Evolutionary conservation across 2,113 vertebrate genomes (phyloP).

Genomic region (Ondatra zibethicus): DNA sequence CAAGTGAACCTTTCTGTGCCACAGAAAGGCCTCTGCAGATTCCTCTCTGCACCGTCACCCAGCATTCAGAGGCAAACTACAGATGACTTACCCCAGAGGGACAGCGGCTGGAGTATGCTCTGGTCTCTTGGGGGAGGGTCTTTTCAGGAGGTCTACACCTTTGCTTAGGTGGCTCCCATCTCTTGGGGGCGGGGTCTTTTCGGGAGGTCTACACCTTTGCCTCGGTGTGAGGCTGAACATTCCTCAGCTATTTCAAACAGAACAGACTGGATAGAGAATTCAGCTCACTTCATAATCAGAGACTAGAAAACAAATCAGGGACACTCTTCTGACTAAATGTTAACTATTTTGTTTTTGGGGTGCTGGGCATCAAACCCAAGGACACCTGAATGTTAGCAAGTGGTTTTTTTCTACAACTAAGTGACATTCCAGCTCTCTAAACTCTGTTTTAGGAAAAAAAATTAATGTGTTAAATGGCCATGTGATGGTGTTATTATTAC

Average conservation of each 20-base stretch:
- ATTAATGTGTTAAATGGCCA: neutral
- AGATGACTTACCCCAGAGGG: neutral
- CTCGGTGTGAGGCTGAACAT: neutral
- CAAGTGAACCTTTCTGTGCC: neutral
- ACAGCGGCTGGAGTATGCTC: neutral
- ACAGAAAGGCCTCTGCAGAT: neutral
- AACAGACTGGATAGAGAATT: neutral
- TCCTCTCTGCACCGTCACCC: neutral
- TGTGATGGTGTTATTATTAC: neutral
- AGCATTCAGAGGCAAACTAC: slow-evolving; percentile 4
- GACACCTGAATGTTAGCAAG: neutral
- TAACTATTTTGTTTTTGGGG: neutral
- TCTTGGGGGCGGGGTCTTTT: neutral
- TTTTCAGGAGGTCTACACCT: neutral
- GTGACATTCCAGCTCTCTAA: neutral
- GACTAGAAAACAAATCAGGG: neutral
- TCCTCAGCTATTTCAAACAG: neutral
- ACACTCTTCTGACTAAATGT: neutral
- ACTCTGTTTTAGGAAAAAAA: neutral
- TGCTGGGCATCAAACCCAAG: neutral
- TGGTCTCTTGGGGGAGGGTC: neutral
- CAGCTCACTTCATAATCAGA: neutral
- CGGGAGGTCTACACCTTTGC: neutral
- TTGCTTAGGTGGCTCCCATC: no score
- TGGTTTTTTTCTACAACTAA: neutral